These are phyloP conservation scores for Protophormia terraenovae DNA, from an alignment of 2,888 invertebrate species.

Conservation along the genomic window DNA sequence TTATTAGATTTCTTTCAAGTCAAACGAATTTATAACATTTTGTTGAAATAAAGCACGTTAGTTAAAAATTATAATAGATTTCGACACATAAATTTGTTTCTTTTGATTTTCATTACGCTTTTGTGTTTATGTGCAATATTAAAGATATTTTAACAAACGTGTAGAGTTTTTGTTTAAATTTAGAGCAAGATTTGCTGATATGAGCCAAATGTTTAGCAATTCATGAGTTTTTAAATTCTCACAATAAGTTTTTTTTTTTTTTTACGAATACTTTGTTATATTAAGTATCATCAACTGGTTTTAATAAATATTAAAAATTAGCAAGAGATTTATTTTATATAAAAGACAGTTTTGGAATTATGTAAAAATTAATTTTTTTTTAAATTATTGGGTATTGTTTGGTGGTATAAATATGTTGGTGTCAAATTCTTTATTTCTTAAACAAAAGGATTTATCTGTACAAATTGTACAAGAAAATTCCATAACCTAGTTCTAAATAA, in stretches of 20 bases:
- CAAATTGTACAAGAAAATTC: too few species aligned
- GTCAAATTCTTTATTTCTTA: too few species aligned
- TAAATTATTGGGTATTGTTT: too few species aligned
- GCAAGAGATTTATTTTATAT: too few species aligned
- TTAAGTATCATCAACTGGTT: too few species aligned
- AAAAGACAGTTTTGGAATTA: too few species aligned
- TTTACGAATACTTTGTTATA: too few species aligned
- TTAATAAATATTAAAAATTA: too few species aligned
- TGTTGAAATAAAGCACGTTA: background rate
- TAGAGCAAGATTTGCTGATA: background rate
- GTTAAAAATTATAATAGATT: conserved; percentile 4
- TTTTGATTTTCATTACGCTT: background rate
- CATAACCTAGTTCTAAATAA: too few species aligned
- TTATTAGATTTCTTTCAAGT: conserved; percentile 25
- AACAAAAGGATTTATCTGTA: too few species aligned
- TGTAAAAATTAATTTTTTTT: too few species aligned
- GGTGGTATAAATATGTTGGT: too few species aligned
- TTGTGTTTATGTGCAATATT: background rate
- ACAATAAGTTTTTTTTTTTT: background rate
- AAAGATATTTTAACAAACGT: background rate
- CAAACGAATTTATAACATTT: conserved; percentile 24
- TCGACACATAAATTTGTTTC: background rate
- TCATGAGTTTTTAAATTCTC: background rate
- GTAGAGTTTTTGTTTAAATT: background rate
- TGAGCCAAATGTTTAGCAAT: background rate